These are phyloP conservation scores for Selene dorsalis DNA, from an alignment of 2,797 vertebrate species.

Conservation along the genomic window DNA sequence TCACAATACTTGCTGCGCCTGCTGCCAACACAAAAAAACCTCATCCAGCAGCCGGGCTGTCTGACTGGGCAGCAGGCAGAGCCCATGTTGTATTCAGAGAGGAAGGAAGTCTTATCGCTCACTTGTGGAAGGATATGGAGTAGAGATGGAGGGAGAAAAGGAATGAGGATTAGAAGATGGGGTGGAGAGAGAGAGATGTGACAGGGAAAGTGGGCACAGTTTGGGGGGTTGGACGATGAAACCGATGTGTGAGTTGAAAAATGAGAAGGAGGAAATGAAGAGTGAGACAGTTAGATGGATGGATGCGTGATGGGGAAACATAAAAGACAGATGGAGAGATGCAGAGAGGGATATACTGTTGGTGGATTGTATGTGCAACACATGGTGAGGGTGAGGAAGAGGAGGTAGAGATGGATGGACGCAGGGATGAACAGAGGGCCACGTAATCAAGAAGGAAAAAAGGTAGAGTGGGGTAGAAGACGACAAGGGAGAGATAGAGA, in stretches of 20 bases:
- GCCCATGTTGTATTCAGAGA: slow-evolving; percentile 35
- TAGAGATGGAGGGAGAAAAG: not conserved
- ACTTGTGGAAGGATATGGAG: slow-evolving; percentile 8
- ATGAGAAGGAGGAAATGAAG: not conserved
- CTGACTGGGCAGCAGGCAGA: slow-evolving; percentile 36
- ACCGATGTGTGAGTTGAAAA: slow-evolving; percentile 8
- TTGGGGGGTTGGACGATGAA: not conserved
- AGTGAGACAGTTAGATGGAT: slow-evolving; percentile 24
- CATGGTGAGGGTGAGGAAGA: slow-evolving; percentile 21
- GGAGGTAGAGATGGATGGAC: slow-evolving; percentile 26
- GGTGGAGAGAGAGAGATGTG: not conserved
- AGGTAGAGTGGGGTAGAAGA: slow-evolving; percentile 10
- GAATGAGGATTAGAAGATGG: not conserved
- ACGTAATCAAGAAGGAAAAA: slow-evolving; percentile 32
- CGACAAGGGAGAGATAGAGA: slow-evolving; percentile 42
- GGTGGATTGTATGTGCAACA: slow-evolving; percentile 30
- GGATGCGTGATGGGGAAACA: slow-evolving; percentile 25
- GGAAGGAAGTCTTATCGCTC: slow-evolving; percentile 17
- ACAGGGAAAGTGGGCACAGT: not conserved
- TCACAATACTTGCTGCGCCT: not conserved
- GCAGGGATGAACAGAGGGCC: slow-evolving; percentile 26
- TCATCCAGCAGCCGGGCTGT: slow-evolving; percentile 37
- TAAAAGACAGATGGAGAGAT: slow-evolving; percentile 37
- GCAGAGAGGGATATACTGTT: slow-evolving; percentile 25
- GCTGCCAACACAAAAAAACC: slow-evolving; percentile 41